These are phyloP conservation scores for Agraylea sexmaculata DNA, from an alignment of 1,140 invertebrate species.

Conservation along the genomic window DNA sequence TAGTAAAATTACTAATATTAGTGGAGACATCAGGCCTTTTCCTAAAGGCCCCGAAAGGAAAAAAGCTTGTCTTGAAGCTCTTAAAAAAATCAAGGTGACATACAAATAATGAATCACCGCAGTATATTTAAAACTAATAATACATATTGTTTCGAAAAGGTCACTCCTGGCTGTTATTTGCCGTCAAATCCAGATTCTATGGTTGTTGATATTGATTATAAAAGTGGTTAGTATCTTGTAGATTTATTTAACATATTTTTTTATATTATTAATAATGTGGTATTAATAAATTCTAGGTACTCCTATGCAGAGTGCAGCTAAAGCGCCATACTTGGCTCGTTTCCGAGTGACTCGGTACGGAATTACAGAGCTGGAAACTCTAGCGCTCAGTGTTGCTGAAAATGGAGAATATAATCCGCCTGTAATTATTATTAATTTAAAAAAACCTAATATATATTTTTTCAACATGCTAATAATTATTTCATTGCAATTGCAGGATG, in stretches of 20 bases:
- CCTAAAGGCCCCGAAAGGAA: slow-evolving; percentile 89
- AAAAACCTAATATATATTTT: too few species aligned
- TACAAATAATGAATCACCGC: too few species aligned
- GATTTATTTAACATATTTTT: too few species aligned
- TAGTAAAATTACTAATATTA: slow-evolving; percentile 92
- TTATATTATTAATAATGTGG: not conserved
- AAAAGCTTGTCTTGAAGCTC: slow-evolving; percentile 82
- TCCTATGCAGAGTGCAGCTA: slow-evolving; percentile 99
- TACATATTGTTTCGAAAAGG: too few species aligned
- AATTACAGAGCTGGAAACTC: slow-evolving; percentile 82
- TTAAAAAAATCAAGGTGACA: slow-evolving; percentile 69
- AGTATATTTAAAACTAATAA: too few species aligned
- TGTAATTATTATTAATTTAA: slow-evolving; percentile 20
- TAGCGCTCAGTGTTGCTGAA: slow-evolving; percentile 58
- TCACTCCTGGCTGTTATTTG: slow-evolving; percentile 96
- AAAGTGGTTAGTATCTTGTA: slow-evolving; percentile 60
- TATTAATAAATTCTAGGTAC: slow-evolving; percentile 43
- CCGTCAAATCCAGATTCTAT: slow-evolving; percentile 98
- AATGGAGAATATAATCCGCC: slow-evolving; percentile 30
- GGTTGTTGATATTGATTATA: slow-evolving; percentile 94
- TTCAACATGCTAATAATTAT: too few species aligned
- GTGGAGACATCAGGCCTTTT: slow-evolving; percentile 83
- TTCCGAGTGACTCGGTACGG: slow-evolving; percentile 89
- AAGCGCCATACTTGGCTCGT: slow-evolving; percentile 92
- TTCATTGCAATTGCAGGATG: slow-evolving; percentile 26